These are phyloP conservation scores for Argyresthia albistria DNA, from an alignment of 2,888 invertebrate genomes.

Conservation along the genomic window DNA sequence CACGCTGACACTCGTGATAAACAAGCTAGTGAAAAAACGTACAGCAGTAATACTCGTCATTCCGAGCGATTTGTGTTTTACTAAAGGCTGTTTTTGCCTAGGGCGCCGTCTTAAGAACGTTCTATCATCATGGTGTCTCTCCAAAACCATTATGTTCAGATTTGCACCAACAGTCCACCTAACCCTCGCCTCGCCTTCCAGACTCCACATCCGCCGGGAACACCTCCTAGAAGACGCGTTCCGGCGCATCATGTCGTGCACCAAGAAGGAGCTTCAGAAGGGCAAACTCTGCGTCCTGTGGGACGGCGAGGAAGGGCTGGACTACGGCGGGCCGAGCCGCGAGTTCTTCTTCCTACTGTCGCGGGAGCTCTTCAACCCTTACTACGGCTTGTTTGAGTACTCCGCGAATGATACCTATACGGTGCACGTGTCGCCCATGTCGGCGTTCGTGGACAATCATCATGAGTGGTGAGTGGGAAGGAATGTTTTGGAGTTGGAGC, in stretches of 20 bases:
- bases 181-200: slow-evolving; percentile 42
- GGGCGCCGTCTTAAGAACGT: too few relatives aligned
- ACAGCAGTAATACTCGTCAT: too few relatives aligned
- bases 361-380: slow-evolving; percentile 97
- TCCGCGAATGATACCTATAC: slow-evolving; percentile 98
- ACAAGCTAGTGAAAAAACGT: too few relatives aligned
- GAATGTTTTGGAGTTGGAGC: not conserved
- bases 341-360: slow-evolving; percentile 99
- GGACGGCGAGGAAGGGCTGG: slow-evolving; percentile 96
- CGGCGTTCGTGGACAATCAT: slow-evolving; percentile 96
- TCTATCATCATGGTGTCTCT: too few relatives aligned
- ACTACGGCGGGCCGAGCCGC: slow-evolving; percentile 97
- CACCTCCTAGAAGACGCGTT: slow-evolving; percentile 97
- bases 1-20: too few relatives aligned
- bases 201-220: slow-evolving; percentile 93
- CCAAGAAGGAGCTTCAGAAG: slow-evolving; percentile 95
- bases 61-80: too few relatives aligned
- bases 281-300: slow-evolving; percentile 95
- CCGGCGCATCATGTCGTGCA: slow-evolving; percentile 95
- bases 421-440: slow-evolving; percentile 95
- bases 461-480: slow-evolving; percentile 86
- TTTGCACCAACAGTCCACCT: not conserved
- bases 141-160: too few relatives aligned
- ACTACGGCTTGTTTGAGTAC: slow-evolving; percentile 98
- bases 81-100: too few relatives aligned